Conservation (phyloP, 2,113 vertebrate species). For the Pedetes capensis region DNA sequence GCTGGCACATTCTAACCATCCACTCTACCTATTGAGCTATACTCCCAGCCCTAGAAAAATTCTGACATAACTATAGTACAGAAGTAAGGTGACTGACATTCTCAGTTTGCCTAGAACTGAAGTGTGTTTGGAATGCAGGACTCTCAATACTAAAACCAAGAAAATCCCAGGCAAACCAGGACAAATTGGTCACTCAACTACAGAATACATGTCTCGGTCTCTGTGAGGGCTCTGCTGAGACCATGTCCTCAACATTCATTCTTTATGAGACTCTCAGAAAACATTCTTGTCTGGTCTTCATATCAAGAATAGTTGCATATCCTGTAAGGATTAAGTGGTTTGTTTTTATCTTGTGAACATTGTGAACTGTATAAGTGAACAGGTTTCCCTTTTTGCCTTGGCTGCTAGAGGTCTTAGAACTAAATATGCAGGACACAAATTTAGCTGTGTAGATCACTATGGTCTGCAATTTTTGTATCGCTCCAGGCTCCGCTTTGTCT, state of each 20-base stretch:
- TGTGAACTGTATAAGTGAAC: constrained; percentile 23
- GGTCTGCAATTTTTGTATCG: constrained; percentile 9
- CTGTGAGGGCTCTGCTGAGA: background rate
- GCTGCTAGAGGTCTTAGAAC: constrained; percentile 40
- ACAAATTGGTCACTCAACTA: background rate
- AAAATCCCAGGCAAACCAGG: background rate
- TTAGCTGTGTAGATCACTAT: constrained; percentile 35
- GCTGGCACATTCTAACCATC: background rate
- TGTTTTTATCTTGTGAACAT: constrained; percentile 48
- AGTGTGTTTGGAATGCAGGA: background rate
- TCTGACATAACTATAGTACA: background rate
- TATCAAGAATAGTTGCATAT: constrained; percentile 16
- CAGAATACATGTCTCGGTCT: background rate
- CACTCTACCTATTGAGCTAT: background rate
- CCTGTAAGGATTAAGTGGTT: constrained; percentile 26
- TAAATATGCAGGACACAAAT: constrained; percentile 38
- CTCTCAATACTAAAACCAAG: constrained; percentile 7
- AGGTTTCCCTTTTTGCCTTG: constrained; percentile 54
- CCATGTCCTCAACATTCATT: background rate
- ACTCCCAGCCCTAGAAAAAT: background rate
- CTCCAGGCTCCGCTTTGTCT: background rate
- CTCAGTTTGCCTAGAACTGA: background rate
- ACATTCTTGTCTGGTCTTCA: constrained; percentile 20
- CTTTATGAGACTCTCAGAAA: constrained; percentile 27
- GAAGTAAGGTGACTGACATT: background rate